phyloP scores from a whole-genome alignment of 2,888 invertebrate genomes.

The Mantis religiosa region DNA sequence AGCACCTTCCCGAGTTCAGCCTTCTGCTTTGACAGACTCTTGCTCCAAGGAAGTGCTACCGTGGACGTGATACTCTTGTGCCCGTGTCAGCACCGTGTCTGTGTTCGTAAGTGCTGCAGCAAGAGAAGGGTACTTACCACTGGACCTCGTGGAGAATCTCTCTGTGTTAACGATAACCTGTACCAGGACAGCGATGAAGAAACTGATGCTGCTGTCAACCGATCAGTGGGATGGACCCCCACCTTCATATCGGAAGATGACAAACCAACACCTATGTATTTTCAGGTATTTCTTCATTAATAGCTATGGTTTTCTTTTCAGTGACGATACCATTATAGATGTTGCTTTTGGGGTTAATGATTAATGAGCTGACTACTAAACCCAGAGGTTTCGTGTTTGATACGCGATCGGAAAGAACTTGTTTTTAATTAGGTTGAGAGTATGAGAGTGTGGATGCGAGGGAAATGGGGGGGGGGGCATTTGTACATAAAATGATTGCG shows the following conservation, averaged over 20 bases:
- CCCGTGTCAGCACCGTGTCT: not conserved
- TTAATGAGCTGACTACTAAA: too few relatives aligned
- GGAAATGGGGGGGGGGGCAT: too few relatives aligned
- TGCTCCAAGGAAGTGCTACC: not conserved
- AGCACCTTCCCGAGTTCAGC: not conserved
- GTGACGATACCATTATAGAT: too few relatives aligned
- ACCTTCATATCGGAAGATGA: not conserved
- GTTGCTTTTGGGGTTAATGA: too few relatives aligned
- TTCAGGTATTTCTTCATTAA: not conserved
- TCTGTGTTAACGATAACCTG: not conserved
- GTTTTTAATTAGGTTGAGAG: too few relatives aligned
- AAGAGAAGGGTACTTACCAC: not conserved
- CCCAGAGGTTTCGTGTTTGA: too few relatives aligned
- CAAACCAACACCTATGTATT: not conserved
- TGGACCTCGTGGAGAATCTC: not conserved
- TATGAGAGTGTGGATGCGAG: too few relatives aligned
- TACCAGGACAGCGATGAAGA: not conserved
- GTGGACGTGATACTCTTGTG: not conserved
- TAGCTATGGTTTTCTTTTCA: too few relatives aligned
- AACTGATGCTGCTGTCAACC: not conserved
- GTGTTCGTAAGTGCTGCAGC: constrained; percentile 15
- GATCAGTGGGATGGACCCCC: not conserved
- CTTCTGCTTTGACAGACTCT: constrained; percentile 1
- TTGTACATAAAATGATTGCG: too few relatives aligned
- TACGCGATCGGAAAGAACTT: too few relatives aligned